Base-by-base conservation (phyloP, 2,113 vertebrate species). In the Pomatostomus ruficeps region DNA sequence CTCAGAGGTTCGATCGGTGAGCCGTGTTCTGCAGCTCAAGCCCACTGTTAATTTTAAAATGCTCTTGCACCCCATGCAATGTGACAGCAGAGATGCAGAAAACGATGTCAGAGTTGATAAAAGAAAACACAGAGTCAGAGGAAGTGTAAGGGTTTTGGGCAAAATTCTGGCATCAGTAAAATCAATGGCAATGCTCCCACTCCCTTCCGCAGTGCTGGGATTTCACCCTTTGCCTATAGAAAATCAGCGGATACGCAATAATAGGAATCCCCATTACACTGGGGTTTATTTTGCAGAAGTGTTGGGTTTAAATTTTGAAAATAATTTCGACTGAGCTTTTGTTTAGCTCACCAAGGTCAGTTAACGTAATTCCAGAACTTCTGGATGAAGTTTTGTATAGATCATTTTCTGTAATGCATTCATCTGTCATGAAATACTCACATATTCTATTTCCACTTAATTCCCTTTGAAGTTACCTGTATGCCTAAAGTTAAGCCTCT, bases 391-490 rank as follows among this genome's bases (percentile, higher is more conserved):
- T 80, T 93, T 58, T 76, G 54, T 31, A 20, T 26, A 63, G 88
- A 89, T 88, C 9, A 55, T 67, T 94, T 84, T 94, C 78, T 51
- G 55, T 95, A 94, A 96, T 38, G 65, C 65, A 91, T 74, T 82
- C 4, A 5, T 88, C 88, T 68, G 57, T 85, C 92, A 86, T 2
- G 29, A 72, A 84, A 76, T 49, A 52, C 81, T 88, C 87, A 43
- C 42, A 55, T 70, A 68, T 77, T 72, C 66, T 61, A 38, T 82
- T 91, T 96, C 67, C 83, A 75, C 52, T 72, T 90, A 94, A 96
- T 89, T 95, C 88, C 89, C 88, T 95, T 95, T 96, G 94, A 96
- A 94, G 90, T 86, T 94, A 95, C 91, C 94, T 95, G 89, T 75
- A 63, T 84, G 61, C 65, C 80, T 73, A 62, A 94, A 90, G 91